phyloP scores from a whole-genome alignment of 2,797 vertebrate genomes.

The Tragelaphus eurycerus region DNA sequence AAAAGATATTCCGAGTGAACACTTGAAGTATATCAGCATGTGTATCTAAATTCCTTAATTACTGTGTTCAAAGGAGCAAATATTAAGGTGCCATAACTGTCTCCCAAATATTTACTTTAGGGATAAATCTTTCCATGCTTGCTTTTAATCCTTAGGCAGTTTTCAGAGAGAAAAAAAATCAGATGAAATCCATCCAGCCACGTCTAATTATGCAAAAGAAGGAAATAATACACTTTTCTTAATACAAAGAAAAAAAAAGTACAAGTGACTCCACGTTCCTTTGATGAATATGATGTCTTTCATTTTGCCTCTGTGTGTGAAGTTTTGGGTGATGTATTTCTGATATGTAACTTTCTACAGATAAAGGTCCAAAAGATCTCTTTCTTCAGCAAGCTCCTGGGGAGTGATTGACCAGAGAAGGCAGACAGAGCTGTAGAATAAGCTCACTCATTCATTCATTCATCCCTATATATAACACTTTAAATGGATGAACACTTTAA shows the following conservation, averaged over 20 bases:
- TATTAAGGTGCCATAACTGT: neutral
- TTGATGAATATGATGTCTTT: conserved; percentile 26
- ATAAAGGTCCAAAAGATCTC: neutral
- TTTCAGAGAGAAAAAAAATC: conserved; percentile 37
- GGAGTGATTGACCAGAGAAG: neutral
- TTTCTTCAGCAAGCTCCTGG: neutral
- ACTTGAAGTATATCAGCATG: neutral
- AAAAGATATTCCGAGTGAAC: neutral
- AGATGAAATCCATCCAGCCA: conserved; percentile 38
- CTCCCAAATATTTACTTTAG: conserved; percentile 40
- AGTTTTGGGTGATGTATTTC: neutral
- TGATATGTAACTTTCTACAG: neutral
- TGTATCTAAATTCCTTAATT: conserved; percentile 48
- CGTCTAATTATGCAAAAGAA: conserved; percentile 46
- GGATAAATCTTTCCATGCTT: conserved; percentile 28
- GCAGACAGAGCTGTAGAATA: neutral
- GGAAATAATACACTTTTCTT: conserved; percentile 49
- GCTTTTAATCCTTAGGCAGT: conserved; percentile 33
- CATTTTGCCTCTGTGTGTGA: conserved; percentile 7
- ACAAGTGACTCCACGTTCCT: neutral
- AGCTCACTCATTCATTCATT: neutral
- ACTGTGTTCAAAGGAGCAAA: conserved; percentile 24
- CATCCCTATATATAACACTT: neutral
- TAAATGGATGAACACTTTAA: neutral
- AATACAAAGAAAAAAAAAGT: conserved; percentile 39